Base-by-base conservation (phyloP, 30 jellyfish, hydroid and myxozoan genomes). In the Cassiopea xamachana region DNA sequence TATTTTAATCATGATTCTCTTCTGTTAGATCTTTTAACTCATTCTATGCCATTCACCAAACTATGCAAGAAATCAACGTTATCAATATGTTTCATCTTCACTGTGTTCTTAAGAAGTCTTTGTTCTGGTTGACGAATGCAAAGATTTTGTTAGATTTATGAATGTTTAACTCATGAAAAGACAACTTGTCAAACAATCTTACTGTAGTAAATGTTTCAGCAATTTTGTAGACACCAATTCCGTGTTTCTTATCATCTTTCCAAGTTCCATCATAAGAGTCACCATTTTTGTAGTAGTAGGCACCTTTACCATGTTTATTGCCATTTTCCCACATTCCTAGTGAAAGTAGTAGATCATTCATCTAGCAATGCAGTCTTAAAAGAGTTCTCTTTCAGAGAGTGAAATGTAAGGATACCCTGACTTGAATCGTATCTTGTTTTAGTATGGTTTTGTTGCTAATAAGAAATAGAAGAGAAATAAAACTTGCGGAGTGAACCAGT, bases 261-360 rank as follows among this genome's bases (percentile, higher is more conserved):
- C 99, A 95, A 46, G 55, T 80, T 1, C 99, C 99, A 60, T 95
- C 98, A 73, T 91, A 95, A 48, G 46, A 76, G 88, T 95, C 99
- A 0, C 99, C 99, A 73, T 95, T 95, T 1, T 27, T 85, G 78
- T 95, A 95, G 8, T 87, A 17, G 69, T 95, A 95, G 6, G 60
- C 62, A 15, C 99, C 99, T 45, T 83, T 73, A 7, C 99, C 99
- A 61, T 80, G 86, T 69, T 87, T 96, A 15, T 59, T 12, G 55
- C 91, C 92, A 15, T 69, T 83, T 46, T 55, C 69, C 99, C 99
- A 95, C 8, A 61, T 69, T 10, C 99, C 99, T 95, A 64, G 2
- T 17, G 77, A 48, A 7, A 59, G 17, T 46, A n/a, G 19, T 27
- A 48, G 18, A 48, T 39, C 1, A 1, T 9, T 48, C 62, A 19